Conservation (phyloP, 2,888 invertebrate species). For the Xestia xanthographa region DNA sequence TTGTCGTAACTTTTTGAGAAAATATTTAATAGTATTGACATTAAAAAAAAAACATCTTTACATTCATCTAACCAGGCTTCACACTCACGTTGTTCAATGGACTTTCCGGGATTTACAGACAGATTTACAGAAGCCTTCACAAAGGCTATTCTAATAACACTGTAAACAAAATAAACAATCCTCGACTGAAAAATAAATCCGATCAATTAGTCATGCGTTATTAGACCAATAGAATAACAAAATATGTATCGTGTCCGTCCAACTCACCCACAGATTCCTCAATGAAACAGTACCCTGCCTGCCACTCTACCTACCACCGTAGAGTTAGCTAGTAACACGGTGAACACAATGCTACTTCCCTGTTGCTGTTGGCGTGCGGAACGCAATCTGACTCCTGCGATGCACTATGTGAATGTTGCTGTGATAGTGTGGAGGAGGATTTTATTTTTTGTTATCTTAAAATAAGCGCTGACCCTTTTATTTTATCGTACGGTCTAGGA, state of each 20-base stretch:
- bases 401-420: constrained; percentile 44
- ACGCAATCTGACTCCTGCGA: constrained; percentile 63
- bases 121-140: neutral
- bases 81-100: neutral
- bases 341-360: constrained; percentile 68
- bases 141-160: neutral
- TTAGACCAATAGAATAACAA: neutral
- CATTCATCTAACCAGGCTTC: neutral
- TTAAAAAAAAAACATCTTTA: neutral
- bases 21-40: neutral
- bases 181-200: neutral
- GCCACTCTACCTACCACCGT: constrained; percentile 21
- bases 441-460: neutral
- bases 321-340: constrained; percentile 13
- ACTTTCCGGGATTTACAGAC: neutral
- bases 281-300: constrained; percentile 45
- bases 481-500: neutral
- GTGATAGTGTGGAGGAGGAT: constrained; percentile 19
- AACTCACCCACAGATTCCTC: constrained; percentile 10
- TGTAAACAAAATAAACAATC: neutral
- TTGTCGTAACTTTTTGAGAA: neutral
- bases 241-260: neutral
- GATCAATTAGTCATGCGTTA: neutral
- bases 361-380: constrained; percentile 73
- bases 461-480: neutral